Conservation (phyloP, 2,888 invertebrate genomes). For the Pyrrhia umbra region DNA sequence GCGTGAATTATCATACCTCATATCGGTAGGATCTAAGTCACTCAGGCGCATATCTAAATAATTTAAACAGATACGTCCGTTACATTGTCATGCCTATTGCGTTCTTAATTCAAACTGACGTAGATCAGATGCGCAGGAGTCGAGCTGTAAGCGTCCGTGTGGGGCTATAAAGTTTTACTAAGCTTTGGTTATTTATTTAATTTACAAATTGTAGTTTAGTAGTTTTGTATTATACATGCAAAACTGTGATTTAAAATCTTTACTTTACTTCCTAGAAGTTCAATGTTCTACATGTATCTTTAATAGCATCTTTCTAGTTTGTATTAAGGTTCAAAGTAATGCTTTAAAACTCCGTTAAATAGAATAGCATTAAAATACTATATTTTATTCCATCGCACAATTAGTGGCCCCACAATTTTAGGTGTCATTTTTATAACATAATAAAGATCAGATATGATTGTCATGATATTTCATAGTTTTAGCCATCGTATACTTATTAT, state of each 20-base stretch:
- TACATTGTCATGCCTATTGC: conserved; percentile 64
- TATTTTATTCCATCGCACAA: not conserved
- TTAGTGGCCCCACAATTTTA: conserved; percentile 11
- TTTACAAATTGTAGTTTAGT: not conserved
- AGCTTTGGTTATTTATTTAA: not conserved
- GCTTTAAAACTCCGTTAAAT: no score
- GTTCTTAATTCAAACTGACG: conserved; percentile 73
- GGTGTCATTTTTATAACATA: conserved; percentile 7
- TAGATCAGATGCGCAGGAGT: conserved; percentile 65
- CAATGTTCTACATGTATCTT: no score
- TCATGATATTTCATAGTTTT: conserved; percentile 9
- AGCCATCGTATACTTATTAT: not conserved
- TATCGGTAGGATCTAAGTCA: conserved; percentile 32
- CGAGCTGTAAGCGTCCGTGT: conserved; percentile 38
- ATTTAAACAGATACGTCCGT: conserved; percentile 52
- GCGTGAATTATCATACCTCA: conserved; percentile 39
- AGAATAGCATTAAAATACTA: no score
- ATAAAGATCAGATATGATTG: conserved; percentile 5
- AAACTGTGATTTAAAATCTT: no score
- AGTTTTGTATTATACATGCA: no score
- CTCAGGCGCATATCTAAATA: conserved; percentile 49
- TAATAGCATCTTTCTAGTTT: no score
- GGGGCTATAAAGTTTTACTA: not conserved
- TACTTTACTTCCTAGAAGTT: no score
- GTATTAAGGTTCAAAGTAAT: no score